Evolutionary conservation across 2,113 vertebrate genomes (phyloP).

Genomic region (Xiphias gladius): DNA sequence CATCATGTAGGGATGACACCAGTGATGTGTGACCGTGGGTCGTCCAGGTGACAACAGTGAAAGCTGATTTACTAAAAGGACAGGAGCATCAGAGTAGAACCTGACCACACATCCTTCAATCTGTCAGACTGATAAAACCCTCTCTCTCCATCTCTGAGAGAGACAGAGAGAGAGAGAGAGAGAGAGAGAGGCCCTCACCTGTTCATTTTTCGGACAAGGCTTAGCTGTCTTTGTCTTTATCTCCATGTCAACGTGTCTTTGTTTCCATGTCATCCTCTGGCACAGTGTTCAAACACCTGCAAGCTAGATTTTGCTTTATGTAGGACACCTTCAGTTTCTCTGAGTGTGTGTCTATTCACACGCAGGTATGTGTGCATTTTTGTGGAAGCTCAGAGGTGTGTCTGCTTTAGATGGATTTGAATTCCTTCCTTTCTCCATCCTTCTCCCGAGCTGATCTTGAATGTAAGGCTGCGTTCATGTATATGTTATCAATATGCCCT

Average conservation of each 20-base stretch:
- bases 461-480: constrained; percentile 80
- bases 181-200: constrained; percentile 36
- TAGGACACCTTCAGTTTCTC: not conserved
- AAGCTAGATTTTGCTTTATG: not conserved
- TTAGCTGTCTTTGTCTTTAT: constrained; percentile 63
- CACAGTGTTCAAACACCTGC: constrained; percentile 13
- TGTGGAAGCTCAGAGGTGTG: constrained; percentile 6
- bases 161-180: constrained; percentile 45
- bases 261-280: constrained; percentile 8
- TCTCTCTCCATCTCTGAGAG: constrained; percentile 94
- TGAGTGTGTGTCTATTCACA: constrained; percentile 7
- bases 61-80: constrained; percentile 98
- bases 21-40: constrained; percentile 93
- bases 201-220: constrained; percentile 58
- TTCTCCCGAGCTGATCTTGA: constrained; percentile 53
- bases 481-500: constrained; percentile 89
- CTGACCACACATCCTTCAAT: constrained; percentile 96
- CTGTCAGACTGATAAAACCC: constrained; percentile 97
- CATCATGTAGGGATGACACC: constrained; percentile 76
- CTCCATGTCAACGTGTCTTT: constrained; percentile 47
- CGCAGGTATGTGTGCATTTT: constrained; percentile 17
- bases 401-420: constrained; percentile 17
- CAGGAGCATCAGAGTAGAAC: constrained; percentile 99
- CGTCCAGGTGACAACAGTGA: constrained; percentile 94
- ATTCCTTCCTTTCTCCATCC: constrained; percentile 23